These are phyloP conservation scores for Zaprionus camerounensis DNA, from an alignment of 1,140 invertebrate species.

Conservation along the genomic window DNA sequence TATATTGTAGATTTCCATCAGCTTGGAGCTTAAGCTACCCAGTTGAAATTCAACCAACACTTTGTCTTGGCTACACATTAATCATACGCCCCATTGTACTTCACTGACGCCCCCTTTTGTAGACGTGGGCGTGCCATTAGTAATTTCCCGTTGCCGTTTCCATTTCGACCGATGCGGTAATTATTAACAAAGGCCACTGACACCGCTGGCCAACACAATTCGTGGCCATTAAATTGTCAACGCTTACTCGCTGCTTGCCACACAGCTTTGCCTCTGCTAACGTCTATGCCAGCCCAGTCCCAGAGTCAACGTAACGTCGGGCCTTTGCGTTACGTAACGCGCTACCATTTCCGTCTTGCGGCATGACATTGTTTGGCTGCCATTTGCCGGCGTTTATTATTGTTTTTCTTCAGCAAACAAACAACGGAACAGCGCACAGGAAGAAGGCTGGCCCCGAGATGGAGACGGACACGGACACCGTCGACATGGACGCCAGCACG, in stretches of 20 bases:
- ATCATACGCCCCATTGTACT: constrained; percentile 54
- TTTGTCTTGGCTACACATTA: constrained; percentile 39
- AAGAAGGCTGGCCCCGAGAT: constrained; percentile 18
- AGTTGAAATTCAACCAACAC: constrained; percentile 6
- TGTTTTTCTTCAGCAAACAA: constrained; percentile 60
- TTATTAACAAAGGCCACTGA: constrained; percentile 53
- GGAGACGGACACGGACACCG: constrained; percentile 4
- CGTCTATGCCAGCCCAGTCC: background rate
- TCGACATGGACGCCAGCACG: background rate
- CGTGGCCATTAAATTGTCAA: constrained; percentile 38
- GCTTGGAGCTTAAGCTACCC: constrained; percentile 31
- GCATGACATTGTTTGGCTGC: constrained; percentile 66
- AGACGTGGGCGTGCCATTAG: constrained; percentile 42
- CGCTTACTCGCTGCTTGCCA: background rate
- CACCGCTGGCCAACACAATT: constrained; percentile 25
- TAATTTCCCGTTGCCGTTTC: constrained; percentile 38
- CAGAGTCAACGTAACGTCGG: constrained; percentile 9
- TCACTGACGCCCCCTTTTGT: constrained; percentile 2
- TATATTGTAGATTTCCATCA: background rate
- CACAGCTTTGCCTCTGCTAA: background rate
- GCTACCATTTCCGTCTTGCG: constrained; percentile 52
- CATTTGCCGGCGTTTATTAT: constrained; percentile 65
- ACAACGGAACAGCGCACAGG: constrained; percentile 52
- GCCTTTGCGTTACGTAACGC: constrained; percentile 31
- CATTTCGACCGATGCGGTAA: constrained; percentile 35